Evolutionary conservation across 2,113 vertebrate species (phyloP).

Genomic region (Melanotaenia duboulayi): DNA sequence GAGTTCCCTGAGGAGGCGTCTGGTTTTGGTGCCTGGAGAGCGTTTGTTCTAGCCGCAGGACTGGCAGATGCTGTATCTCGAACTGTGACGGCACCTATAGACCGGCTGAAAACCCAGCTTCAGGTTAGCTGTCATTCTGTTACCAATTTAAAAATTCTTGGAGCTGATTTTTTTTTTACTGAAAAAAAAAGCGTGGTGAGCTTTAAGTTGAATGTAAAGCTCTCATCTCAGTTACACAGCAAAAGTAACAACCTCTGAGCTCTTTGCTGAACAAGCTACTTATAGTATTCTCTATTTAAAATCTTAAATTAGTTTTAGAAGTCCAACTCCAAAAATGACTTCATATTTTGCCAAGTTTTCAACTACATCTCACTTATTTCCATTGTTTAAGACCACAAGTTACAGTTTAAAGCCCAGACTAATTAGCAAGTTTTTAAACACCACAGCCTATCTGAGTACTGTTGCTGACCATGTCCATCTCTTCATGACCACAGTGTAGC

Average conservation of each 20-base stretch:
- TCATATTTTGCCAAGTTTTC: too few relatives aligned
- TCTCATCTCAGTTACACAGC: background rate
- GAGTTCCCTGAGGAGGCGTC: slow-evolving; percentile 71
- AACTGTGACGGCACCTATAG: slow-evolving; percentile 80
- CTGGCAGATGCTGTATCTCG: slow-evolving; percentile 78
- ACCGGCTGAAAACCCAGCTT: slow-evolving; percentile 81
- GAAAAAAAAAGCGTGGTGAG: too few relatives aligned
- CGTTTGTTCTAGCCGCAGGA: slow-evolving; percentile 75
- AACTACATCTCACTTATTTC: too few relatives aligned
- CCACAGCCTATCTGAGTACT: too few relatives aligned
- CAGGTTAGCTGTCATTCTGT: slow-evolving; percentile 68
- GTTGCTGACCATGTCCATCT: too few relatives aligned
- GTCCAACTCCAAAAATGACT: background rate
- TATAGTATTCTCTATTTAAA: background rate
- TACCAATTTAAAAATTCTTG: background rate
- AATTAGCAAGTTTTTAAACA: too few relatives aligned
- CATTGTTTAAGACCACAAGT: too few relatives aligned
- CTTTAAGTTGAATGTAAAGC: background rate
- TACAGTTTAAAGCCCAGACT: too few relatives aligned
- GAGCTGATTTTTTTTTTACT: background rate
- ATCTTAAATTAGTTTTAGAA: background rate
- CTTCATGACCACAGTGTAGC: too few relatives aligned
- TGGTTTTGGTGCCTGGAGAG: slow-evolving; percentile 67
- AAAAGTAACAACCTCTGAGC: too few relatives aligned
- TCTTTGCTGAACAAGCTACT: too few relatives aligned